Evolutionary conservation across 2,888 invertebrate genomes (phyloP), one percentile per base, ranked within the genome.

Genomic region (Phlogophora meticulosa): DNA sequence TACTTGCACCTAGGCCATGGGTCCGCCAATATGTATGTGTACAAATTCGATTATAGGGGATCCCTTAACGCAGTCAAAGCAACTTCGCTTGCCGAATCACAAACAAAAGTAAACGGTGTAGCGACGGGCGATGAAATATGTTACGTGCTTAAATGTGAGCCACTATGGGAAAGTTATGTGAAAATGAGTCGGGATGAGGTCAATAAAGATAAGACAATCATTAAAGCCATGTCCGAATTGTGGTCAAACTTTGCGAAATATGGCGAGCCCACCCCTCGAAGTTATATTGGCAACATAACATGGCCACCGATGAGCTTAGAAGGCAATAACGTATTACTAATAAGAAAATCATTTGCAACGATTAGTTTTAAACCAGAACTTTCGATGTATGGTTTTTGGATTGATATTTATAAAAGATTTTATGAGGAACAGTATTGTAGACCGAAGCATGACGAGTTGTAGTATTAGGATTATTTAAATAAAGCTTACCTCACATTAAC

Each of bases 221-320:
- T 95, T 36, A 90, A 85, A 66, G 82, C 91, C 76, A 89, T 96
- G 66, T 82, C 94, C 7, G 80, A 87, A 64, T 82, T 96, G 85
- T 96, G 96, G 96, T 87, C 94, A 0, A 95, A 96, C 83, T 96
- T 96, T 84, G 96, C 93, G 20, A 96, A 94, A 87, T 89, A 87
- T 55, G 93, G 92, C 2, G 71, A 92, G 63, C 94, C 95, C 48
- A 92, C 93, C 24, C 89, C 89, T n/a, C 56, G 53, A 2, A 61
- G 78, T 38, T 80, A 82, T 67, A 45, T 67, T 9, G 84, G 78
- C 22, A 87, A 89, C 59, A 57, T 87, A 9, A 86, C 82, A 40
- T 95, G 95, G 95, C 85, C 86, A 36, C 87, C 90, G 2, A 88
- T 92, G 83, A 89, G 89, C 51, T 68, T 76, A 60, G 79, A 87